Evolutionary conservation across 2,797 vertebrate species (phyloP).

Genomic region (Alcedo atthis): DNA sequence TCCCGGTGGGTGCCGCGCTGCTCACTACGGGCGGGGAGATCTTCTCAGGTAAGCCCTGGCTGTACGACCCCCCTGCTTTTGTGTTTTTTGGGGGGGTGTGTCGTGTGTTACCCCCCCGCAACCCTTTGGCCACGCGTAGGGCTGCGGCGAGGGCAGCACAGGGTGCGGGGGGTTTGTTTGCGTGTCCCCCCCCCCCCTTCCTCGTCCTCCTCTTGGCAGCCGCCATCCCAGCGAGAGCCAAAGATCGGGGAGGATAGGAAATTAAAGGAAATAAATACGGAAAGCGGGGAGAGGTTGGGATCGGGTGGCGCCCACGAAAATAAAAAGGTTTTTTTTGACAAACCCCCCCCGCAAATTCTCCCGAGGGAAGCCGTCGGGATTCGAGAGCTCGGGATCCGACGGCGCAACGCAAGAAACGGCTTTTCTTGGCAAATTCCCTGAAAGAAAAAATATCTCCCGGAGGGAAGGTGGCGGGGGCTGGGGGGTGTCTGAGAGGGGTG

Average conservation of each 20-base stretch:
- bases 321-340: not conserved
- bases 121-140: accelerated
- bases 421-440: not conserved
- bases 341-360: not conserved
- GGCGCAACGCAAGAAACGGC: accelerated
- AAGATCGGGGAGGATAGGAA: not conserved
- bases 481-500: not conserved
- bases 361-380: not conserved
- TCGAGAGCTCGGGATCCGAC: not conserved
- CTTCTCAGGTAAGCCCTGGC: constrained; percentile 82
- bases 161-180: not conserved
- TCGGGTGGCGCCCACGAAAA: accelerated
- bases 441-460: not conserved
- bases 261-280: not conserved
- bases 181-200: no score
- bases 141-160: accelerated
- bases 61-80: accelerated
- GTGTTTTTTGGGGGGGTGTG: not conserved
- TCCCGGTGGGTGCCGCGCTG: constrained; percentile 91
- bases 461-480: not conserved
- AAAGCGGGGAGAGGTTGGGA: not conserved
- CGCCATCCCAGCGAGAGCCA: not conserved
- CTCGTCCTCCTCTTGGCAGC: not conserved
- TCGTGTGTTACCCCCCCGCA: no score
- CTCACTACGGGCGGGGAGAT: constrained; percentile 79